phyloP scores from a whole-genome alignment of 2,113 vertebrate species.

The Syngnathus typhle region DNA sequence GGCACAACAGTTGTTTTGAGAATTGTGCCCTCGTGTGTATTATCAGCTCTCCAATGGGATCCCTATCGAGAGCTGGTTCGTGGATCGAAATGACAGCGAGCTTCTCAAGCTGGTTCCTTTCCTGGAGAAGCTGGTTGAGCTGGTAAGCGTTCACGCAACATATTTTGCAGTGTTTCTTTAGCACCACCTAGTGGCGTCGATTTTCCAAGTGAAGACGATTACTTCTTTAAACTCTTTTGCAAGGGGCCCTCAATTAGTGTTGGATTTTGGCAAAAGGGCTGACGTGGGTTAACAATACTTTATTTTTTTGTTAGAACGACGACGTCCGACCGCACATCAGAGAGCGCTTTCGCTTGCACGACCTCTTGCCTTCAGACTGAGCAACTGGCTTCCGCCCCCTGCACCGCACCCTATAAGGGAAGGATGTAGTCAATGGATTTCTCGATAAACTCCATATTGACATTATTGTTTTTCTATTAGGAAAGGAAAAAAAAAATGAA shows the following conservation, averaged over 20 bases:
- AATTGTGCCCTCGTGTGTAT: too few relatives aligned
- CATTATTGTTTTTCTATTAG: slow-evolving; percentile 26
- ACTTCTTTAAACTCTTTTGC: background rate
- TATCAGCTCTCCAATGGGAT: slow-evolving; percentile 94
- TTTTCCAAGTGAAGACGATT: background rate
- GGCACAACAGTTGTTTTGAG: too few relatives aligned
- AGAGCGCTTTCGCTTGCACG: slow-evolving; percentile 94
- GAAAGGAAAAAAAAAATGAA: slow-evolving; percentile 14
- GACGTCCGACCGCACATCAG: slow-evolving; percentile 95
- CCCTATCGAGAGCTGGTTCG: slow-evolving; percentile 99
- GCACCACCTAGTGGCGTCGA: background rate
- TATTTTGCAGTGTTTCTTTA: background rate
- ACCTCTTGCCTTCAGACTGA: slow-evolving; percentile 96
- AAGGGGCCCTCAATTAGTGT: too few relatives aligned
- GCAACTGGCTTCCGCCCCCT: background rate
- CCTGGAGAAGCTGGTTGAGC: slow-evolving; percentile 96
- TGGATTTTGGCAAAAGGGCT: background rate
- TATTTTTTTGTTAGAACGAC: slow-evolving; percentile 77
- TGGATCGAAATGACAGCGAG: slow-evolving; percentile 98
- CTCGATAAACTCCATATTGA: slow-evolving; percentile 36
- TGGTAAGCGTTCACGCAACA: slow-evolving; percentile 72
- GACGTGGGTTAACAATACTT: background rate
- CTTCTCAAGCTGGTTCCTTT: slow-evolving; percentile 97
- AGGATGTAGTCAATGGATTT: slow-evolving; percentile 31
- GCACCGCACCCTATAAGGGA: background rate